Conservation (phyloP, 2,888 invertebrate genomes). For the Caenorhabditis wallacei region DNA sequence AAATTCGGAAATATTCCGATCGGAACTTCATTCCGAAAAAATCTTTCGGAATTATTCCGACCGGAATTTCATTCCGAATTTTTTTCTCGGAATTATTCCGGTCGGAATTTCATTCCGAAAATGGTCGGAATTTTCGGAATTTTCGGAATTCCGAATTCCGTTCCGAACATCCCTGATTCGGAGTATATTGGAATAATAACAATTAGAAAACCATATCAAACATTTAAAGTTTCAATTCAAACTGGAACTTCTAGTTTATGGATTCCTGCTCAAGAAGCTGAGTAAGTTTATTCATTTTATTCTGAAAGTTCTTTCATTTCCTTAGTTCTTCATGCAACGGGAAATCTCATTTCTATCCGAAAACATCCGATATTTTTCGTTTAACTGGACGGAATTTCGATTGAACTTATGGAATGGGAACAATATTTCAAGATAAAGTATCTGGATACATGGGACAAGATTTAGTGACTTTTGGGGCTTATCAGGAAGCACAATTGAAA, state of each 20-base stretch:
- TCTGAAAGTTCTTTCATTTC: too few relatives aligned
- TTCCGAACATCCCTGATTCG: too few relatives aligned
- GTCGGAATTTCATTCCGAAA: too few relatives aligned
- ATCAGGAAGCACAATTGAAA: slow-evolving; percentile 30
- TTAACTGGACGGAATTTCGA: slow-evolving; percentile 21
- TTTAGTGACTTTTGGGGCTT: slow-evolving; percentile 42
- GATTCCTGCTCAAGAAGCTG: slow-evolving; percentile 41
- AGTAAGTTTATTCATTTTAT: slow-evolving; percentile 6
- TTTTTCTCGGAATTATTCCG: too few relatives aligned
- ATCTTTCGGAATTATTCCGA: too few relatives aligned
- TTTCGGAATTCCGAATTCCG: too few relatives aligned
- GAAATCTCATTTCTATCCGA: slow-evolving; percentile 29
- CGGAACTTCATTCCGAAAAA: too few relatives aligned
- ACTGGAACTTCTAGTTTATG: slow-evolving; percentile 38
- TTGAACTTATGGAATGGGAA: slow-evolving; percentile 31
- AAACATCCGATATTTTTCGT: slow-evolving; percentile 26
- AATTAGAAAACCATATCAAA: slow-evolving; percentile 50
- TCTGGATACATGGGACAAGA: slow-evolving; percentile 49
- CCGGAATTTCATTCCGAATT: too few relatives aligned
- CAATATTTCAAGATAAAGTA: slow-evolving; percentile 26
- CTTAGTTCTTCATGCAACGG: slow-evolving; percentile 44
- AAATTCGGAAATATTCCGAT: too few relatives aligned
- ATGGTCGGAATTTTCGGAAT: too few relatives aligned
- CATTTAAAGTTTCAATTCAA: slow-evolving; percentile 35
- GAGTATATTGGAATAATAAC: slow-evolving; percentile 57